phyloP scores from a whole-genome alignment of 1,140 invertebrate species.

The Brachionus paranguensis region DNA sequence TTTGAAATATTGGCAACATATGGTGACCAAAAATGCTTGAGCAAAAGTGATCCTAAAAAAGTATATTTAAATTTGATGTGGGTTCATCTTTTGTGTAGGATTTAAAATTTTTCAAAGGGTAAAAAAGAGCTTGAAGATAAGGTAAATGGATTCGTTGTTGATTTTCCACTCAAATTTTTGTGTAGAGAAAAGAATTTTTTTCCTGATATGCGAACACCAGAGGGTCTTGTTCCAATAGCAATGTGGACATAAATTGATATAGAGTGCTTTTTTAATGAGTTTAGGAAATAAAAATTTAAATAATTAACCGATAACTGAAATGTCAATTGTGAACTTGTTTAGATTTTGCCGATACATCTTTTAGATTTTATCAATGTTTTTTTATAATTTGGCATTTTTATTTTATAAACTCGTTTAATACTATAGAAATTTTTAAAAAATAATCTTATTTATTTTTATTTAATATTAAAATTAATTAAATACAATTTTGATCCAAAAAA shows the following conservation, averaged over 20 bases:
- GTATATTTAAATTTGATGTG: neutral
- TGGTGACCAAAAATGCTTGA: neutral
- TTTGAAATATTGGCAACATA: conserved; percentile 32
- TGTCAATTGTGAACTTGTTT: neutral
- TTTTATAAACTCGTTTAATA: no score
- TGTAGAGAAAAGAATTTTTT: conserved; percentile 30
- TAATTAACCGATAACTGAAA: neutral
- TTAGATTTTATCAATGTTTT: neutral
- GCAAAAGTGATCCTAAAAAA: neutral
- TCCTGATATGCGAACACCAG: conserved; percentile 23
- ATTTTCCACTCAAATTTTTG: conserved; percentile 39
- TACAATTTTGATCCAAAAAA: no score
- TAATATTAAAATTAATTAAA: no score
- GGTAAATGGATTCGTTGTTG: conserved; percentile 29
- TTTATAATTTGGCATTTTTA: neutral
- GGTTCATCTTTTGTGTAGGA: neutral
- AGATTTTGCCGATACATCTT: neutral
- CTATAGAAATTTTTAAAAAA: no score
- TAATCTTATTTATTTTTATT: no score
- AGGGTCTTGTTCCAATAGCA: neutral
- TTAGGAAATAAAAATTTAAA: neutral
- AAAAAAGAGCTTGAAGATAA: conserved; percentile 29
- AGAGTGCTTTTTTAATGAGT: neutral
- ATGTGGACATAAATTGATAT: conserved; percentile 10
- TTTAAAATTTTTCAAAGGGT: neutral